Evolutionary conservation across 1,140 invertebrate species (phyloP).

Genomic region (Macrotrachela quadricornifera): DNA sequence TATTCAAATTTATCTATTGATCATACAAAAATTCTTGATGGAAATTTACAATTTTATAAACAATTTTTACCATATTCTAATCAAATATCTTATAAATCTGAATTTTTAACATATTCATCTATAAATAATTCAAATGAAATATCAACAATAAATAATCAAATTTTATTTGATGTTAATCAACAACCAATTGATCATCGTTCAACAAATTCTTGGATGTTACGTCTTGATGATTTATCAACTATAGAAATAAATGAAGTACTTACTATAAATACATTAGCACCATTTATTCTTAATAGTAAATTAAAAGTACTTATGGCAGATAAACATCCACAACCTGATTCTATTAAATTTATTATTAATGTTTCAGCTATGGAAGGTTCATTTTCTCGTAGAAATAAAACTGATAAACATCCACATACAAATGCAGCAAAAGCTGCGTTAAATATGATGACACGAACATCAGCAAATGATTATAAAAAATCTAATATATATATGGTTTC

Average conservation of each 20-base stretch:
- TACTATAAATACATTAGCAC: slow-evolving; percentile 11
- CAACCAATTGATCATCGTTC: slow-evolving; percentile 9
- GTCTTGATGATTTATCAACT: slow-evolving; percentile 9
- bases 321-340: background rate
- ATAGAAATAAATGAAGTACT: slow-evolving; percentile 10
- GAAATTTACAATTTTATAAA: no score
- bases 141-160: no score
- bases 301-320: slow-evolving; percentile 9
- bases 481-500: slow-evolving; percentile 9
- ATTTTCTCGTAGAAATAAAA: slow-evolving; percentile 9
- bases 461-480: slow-evolving; percentile 7
- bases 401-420: slow-evolving; percentile 11
- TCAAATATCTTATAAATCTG: no score
- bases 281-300: slow-evolving; percentile 10
- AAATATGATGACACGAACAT: slow-evolving; percentile 13
- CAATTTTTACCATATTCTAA: no score
- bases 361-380: slow-evolving; percentile 13
- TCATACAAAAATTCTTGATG: no score
- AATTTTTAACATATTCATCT: no score
- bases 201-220: slow-evolving; percentile 10
- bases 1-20: no score
- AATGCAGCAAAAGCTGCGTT: slow-evolving; percentile 13
- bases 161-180: slow-evolving; percentile 1
- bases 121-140: no score
- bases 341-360: slow-evolving; percentile 3